Evolutionary conservation across 2,113 vertebrate genomes (phyloP).

Genomic region (Hiodon alosoides): DNA sequence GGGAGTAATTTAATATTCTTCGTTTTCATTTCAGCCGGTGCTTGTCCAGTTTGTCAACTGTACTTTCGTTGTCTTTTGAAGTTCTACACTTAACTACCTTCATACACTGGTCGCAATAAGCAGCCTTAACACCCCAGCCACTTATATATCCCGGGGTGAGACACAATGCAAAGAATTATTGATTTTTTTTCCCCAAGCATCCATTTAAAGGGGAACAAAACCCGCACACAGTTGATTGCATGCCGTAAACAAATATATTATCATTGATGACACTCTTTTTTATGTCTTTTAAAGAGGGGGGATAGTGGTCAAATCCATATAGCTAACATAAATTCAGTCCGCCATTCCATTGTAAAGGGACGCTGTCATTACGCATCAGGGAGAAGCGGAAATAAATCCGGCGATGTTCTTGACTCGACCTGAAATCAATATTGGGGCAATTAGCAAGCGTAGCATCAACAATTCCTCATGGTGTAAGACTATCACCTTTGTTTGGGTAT

Average conservation of each 20-base stretch:
- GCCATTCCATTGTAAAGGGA: conserved; percentile 30
- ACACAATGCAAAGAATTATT: conserved; percentile 31
- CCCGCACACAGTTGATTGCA: conserved; percentile 39
- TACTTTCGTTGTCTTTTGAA: no score
- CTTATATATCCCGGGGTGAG: conserved; percentile 44
- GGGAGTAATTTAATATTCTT: no score
- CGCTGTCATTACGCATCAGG: conserved; percentile 30
- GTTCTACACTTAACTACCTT: no score
- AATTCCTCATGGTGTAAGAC: not conserved
- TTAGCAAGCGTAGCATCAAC: conserved; percentile 1
- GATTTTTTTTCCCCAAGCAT: conserved; percentile 34
- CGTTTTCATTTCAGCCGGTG: no score
- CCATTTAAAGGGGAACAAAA: conserved; percentile 38
- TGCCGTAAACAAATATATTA: conserved; percentile 44
- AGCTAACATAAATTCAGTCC: conserved; percentile 34
- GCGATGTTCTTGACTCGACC: conserved; percentile 21
- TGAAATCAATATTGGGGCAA: conserved; percentile 30
- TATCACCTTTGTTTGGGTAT: not conserved
- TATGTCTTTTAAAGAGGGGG: conserved; percentile 34
- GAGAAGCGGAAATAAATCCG: conserved; percentile 35
- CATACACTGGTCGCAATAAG: no score
- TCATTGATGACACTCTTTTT: conserved; percentile 40
- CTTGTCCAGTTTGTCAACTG: no score
- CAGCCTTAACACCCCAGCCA: not conserved
- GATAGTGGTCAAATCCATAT: conserved; percentile 30